Conservation (phyloP, 2,888 invertebrate genomes). For the Microctonus brassicae region DNA sequence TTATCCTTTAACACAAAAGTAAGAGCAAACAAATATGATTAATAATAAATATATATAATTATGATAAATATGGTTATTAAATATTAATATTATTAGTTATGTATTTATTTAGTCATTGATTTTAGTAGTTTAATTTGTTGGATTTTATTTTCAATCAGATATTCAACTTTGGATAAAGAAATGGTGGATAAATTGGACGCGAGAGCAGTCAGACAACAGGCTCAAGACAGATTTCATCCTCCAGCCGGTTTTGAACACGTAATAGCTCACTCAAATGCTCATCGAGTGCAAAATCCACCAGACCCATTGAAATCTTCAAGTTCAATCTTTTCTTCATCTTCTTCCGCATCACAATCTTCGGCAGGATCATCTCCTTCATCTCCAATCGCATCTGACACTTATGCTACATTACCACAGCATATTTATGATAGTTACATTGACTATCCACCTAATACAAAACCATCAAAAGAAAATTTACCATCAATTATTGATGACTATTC, state of each 20-base stretch:
- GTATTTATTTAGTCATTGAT: too few species aligned
- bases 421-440: conserved; percentile 37
- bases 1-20: conserved; percentile 53
- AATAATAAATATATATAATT: neutral
- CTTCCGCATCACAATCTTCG: conserved; percentile 9
- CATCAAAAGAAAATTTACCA: conserved; percentile 36
- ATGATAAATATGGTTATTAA: too few species aligned
- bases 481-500: conserved; percentile 41
- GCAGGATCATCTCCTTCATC: conserved; percentile 14
- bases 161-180: conserved; percentile 58
- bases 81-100: too few species aligned
- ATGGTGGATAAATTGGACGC: conserved; percentile 52
- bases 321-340: conserved; percentile 13
- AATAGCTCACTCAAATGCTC: conserved; percentile 38
- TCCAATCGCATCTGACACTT: conserved; percentile 27
- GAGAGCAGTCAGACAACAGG: conserved; percentile 40
- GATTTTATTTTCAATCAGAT: conserved; percentile 44
- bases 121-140: neutral
- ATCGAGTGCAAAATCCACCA: conserved; percentile 33
- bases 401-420: conserved; percentile 42
- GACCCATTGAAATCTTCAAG: conserved; percentile 17
- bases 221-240: conserved; percentile 62
- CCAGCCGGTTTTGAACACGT: conserved; percentile 55
- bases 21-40: conserved; percentile 29
- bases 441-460: conserved; percentile 35